Evolutionary conservation across 2,113 vertebrate species (phyloP).

Genomic region (Rhynchopsitta pachyrhyncha): DNA sequence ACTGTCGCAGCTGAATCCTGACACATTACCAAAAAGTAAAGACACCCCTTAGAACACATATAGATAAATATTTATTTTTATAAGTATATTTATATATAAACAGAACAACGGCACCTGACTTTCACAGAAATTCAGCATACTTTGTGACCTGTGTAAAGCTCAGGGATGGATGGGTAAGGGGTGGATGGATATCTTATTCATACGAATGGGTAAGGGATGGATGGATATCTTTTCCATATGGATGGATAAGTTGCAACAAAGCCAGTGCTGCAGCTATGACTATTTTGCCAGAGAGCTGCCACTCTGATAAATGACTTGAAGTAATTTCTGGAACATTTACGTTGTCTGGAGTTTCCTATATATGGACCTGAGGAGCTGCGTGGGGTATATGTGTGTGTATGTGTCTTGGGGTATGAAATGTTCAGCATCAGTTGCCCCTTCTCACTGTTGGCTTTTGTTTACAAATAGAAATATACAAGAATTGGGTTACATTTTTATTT

Average conservation of each 20-base stretch:
- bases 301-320: not conserved
- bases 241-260: not conserved
- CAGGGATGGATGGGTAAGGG: not conserved
- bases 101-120: not conserved
- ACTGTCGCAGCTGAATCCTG: not conserved
- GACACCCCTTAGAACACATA: not conserved
- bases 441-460: not conserved
- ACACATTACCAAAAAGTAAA: not conserved
- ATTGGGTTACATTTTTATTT: not conserved
- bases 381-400: not conserved
- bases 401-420: not conserved
- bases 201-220: not conserved
- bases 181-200: not conserved
- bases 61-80: not conserved
- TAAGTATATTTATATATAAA: not conserved
- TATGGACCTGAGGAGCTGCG: accelerated
- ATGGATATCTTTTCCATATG: not conserved
- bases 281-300: not conserved
- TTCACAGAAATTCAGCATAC: not conserved
- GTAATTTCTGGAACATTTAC: not conserved
- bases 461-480: not conserved
- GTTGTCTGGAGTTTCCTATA: not conserved
- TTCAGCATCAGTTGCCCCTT: not conserved
- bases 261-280: not conserved
- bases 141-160: not conserved